A percentile compares a stretch with the other conserved stretches of the same genome.
phyloP scores from a whole-genome alignment of 2,797 vertebrate species.

The Emys orbicularis region DNA sequence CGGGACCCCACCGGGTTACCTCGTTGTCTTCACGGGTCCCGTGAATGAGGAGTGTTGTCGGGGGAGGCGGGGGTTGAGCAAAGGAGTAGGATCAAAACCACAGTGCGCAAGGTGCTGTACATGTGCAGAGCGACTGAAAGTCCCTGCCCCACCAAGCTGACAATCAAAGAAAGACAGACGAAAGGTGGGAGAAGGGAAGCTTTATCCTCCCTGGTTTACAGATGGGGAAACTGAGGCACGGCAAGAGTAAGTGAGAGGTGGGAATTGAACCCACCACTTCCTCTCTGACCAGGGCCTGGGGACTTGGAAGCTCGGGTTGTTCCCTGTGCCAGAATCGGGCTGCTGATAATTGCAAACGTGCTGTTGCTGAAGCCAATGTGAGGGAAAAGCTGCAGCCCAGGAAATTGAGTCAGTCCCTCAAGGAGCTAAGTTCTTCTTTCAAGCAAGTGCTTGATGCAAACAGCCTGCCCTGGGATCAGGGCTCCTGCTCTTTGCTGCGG shows the following conservation, averaged over 20 bases:
- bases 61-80: not conserved
- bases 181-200: not conserved
- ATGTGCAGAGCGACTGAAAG: not conserved
- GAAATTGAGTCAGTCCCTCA: not conserved
- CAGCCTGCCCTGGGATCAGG: not conserved
- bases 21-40: not conserved
- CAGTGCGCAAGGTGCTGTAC: not conserved
- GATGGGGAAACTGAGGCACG: not conserved
- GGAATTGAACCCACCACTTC: not conserved
- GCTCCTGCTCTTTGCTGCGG: not conserved
- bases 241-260: not conserved
- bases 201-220: not conserved
- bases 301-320: not conserved
- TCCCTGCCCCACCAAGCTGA: not conserved
- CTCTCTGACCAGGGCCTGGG: not conserved
- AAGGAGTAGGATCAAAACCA: not conserved
- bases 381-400: accelerated
- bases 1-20: not conserved
- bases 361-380: not conserved
- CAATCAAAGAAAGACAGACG: not conserved
- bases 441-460: accelerated
- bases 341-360: accelerated
- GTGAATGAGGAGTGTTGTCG: not conserved
- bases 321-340: not conserved
- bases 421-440: not conserved